Conservation (phyloP, 2,113 vertebrate species). For the Rhagologus leucostigma region DNA sequence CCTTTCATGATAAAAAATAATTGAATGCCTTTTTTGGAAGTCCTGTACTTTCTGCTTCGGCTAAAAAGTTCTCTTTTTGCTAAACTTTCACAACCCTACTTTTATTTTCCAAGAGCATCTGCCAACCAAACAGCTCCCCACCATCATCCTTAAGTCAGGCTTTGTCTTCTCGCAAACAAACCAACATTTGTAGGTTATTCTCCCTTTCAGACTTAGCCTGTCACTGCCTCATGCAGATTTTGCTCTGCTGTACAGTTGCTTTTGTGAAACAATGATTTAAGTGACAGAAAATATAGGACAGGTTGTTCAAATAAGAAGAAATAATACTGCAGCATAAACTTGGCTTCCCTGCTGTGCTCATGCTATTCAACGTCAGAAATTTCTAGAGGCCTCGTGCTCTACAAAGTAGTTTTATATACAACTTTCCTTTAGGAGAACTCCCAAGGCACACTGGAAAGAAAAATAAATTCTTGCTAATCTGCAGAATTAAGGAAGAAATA, state of each 20-base stretch:
- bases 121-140: background rate
- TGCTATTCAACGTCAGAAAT: background rate
- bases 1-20: background rate
- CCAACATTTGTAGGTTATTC: background rate
- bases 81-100: background rate
- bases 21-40: background rate
- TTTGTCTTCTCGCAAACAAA: background rate
- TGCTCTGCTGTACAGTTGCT: background rate
- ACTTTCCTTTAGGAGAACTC: background rate
- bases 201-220: background rate
- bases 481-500: background rate
- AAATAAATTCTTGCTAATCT: background rate
- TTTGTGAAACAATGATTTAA: background rate
- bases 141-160: background rate
- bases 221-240: background rate
- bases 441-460: background rate
- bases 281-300: background rate
- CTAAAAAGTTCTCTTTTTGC: background rate
- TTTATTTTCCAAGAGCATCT: background rate
- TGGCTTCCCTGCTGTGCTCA: background rate
- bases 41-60: background rate
- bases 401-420: background rate
- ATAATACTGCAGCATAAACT: background rate
- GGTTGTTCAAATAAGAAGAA: background rate
- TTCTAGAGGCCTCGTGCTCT: background rate